Conservation (phyloP, 2,797 vertebrate genomes). For the Hephaestus fuliginosus region DNA sequence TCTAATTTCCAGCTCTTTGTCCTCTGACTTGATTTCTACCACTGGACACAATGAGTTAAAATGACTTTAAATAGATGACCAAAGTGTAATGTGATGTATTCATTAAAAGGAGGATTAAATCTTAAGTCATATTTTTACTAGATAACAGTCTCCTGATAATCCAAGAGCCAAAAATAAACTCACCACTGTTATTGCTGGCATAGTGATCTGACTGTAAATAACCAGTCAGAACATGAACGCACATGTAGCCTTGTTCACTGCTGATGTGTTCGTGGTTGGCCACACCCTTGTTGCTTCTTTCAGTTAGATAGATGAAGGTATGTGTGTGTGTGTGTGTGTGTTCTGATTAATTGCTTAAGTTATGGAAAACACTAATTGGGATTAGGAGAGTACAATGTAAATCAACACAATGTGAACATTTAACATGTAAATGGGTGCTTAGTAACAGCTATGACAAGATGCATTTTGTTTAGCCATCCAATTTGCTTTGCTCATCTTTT, state of each 20-base stretch:
- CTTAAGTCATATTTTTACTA: not conserved
- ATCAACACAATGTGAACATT: not conserved
- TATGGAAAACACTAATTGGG: not conserved
- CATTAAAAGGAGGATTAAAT: not conserved
- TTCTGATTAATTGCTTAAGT: not conserved
- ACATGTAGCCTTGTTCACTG: slow-evolving; percentile 29
- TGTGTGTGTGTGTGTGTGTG: not conserved
- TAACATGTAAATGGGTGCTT: not conserved
- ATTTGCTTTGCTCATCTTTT: not conserved
- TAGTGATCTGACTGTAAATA: slow-evolving; percentile 14
- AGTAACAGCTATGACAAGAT: not conserved
- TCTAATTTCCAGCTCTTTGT: not conserved
- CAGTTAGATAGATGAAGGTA: not conserved
- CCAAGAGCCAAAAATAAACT: not conserved
- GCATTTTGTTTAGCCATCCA: not conserved
- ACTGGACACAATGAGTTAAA: not conserved
- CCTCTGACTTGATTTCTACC: not conserved
- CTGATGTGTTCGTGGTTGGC: slow-evolving; percentile 15
- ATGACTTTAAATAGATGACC: not conserved
- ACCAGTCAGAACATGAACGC: slow-evolving; percentile 46
- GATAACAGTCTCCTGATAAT: not conserved
- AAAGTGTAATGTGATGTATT: not conserved
- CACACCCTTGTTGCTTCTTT: slow-evolving; percentile 43
- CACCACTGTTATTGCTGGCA: not conserved
- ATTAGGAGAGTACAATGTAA: not conserved